Evolutionary conservation across 2,888 invertebrate genomes (phyloP), one percentile per base, ranked within the genome.

Genomic region (Rosalia funebris): DNA sequence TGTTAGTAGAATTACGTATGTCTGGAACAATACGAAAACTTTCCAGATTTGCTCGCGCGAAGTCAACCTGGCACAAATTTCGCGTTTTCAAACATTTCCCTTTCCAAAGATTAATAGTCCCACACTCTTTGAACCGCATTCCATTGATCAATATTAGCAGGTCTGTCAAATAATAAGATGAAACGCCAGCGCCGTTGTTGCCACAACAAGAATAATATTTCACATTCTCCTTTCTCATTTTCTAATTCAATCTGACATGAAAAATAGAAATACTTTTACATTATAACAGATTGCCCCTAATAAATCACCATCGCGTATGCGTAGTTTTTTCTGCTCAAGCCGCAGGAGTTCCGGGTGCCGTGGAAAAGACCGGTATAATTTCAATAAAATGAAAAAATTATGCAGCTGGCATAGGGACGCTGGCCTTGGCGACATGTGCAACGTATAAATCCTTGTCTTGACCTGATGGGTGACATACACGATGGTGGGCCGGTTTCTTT

Each of bases 221-320:
- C 36, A 48, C 48, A 36, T 32, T 48, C 16, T 47, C 34, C 45
- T 37, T 37, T 14, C 39, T 14, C 39, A 25, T 50, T 39, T 20
- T 19, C 39, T 50, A 50, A 50, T 50, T 50, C 50, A 39, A 39
- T 20, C 37, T 15, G 39, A 39, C 50, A 50, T 50, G 39, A 50
- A 50, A 50, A 50, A 50, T 50, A 50, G 50, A 50, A 50, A 50
- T 50, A 50, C 50, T 50, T 50, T 50, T 50, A 37, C 37, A 39
- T 50, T 50, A 39, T 50, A 50, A 50, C 50, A 16, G 25, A 50
- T 50, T 50, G 39, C 39, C 10, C 16, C 19, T 15, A 14, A 50
- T 50, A 50, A 50, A 50, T 50, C 50, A 50, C 11, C 36, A 17
- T 48, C 48, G n/a, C 25, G 25, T 25, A 25, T 34, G 34, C 10